Conservation (phyloP, 2,888 invertebrate species). For the Agapostemon virescens region DNA sequence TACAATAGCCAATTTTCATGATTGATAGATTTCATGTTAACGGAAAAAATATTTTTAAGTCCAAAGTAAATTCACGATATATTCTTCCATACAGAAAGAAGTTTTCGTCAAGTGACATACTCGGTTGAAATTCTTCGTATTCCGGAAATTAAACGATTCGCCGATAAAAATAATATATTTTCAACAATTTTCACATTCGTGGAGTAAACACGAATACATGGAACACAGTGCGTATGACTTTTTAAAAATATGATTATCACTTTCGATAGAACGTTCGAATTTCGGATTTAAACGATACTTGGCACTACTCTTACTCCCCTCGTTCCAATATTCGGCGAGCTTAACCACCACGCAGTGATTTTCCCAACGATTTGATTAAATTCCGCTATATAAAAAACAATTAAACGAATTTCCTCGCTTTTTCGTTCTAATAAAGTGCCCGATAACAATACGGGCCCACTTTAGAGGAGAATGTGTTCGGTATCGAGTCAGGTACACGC, state of each 20-base stretch:
- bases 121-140: not conserved
- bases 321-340: not conserved
- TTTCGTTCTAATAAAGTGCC: not conserved
- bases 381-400: not conserved
- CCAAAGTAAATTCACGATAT: not conserved
- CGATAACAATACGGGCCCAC: not conserved
- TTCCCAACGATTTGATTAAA: not conserved
- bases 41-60: not conserved
- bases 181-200: not conserved
- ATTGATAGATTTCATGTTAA: too few relatives aligned
- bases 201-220: not conserved
- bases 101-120: not conserved
- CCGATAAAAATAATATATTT: not conserved
- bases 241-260: not conserved
- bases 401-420: not conserved
- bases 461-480: not conserved
- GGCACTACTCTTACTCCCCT: not conserved
- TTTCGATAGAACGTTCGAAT: not conserved
- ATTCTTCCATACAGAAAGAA: not conserved
- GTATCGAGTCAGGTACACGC: not conserved
- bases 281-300: not conserved
- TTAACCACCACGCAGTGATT: not conserved
- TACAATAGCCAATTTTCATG: too few relatives aligned
- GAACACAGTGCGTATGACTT: not conserved
- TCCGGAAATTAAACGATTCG: not conserved